These are phyloP conservation scores for Temnothorax longispinosus DNA, from an alignment of 1,140 invertebrate genomes.

Conservation along the genomic window DNA sequence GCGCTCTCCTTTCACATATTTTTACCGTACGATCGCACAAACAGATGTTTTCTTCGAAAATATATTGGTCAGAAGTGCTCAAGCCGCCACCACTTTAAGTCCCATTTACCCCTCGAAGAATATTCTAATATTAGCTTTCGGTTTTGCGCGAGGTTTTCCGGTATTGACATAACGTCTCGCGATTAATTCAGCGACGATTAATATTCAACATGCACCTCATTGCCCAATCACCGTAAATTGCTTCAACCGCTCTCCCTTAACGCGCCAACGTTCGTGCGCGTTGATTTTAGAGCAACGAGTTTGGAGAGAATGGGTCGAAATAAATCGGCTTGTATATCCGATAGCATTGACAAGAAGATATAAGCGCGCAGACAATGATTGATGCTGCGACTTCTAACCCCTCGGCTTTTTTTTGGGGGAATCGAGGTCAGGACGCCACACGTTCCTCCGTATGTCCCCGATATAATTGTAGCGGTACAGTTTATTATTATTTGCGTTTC, in stretches of 20 bases:
- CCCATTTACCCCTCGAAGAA: background rate
- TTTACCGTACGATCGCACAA: background rate
- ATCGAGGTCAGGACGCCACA: background rate
- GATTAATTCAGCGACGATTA: background rate
- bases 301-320: background rate
- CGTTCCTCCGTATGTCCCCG: background rate
- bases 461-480: background rate
- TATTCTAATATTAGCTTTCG: conserved; percentile 26
- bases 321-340: background rate
- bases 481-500: background rate
- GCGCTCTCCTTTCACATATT: background rate
- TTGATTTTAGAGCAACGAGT: background rate
- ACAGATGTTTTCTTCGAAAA: conserved; percentile 6
- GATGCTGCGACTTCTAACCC: background rate
- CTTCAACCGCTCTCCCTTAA: background rate
- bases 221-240: background rate
- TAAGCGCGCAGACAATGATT: conserved; percentile 41
- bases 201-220: background rate
- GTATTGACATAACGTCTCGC: background rate
- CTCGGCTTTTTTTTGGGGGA: background rate
- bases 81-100: background rate
- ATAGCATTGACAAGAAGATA: conserved; percentile 9
- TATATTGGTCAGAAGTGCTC: background rate
- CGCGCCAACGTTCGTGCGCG: background rate
- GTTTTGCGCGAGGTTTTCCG: background rate